Base-by-base conservation (phyloP, 2,797 vertebrate species). In the Danio albolineatus region DNA sequence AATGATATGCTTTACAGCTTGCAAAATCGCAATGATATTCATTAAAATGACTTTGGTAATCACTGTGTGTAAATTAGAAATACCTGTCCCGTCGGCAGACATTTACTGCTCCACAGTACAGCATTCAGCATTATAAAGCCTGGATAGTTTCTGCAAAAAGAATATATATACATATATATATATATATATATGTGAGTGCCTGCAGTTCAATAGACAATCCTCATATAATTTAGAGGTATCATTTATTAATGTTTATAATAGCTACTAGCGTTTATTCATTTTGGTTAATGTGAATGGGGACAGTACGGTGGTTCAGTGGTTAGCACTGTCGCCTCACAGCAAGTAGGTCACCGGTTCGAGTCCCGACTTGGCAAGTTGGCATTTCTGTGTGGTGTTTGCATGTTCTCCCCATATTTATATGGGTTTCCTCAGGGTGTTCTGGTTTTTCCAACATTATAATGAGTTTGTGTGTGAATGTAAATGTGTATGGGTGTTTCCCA, bases 1-100 rank as follows among this genome's bases (percentile, higher is more conserved):
- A 96, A 96, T 95, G 95, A 96, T 96, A 94, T 94, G 95, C 95
- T 95, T 96, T 96, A 96, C 92, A 95, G 96, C 93, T 93, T 94
- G 90, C 91, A 92, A 96, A 96, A 95, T 95, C 93, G 92, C 94
- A 94, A 94, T 93, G 92, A 91, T 92, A 96, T 96, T 96, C 96
- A 96, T 95, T 94, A 95, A 97, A 97, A 98, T 93, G 92, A 96
- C 92, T 92, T 93, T 93, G 91, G 94, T 95, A 95, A 94, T 96
- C 94, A 95, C 96, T 96, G 95, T 93, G 95, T 92, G 86, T 94
- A 95, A 95, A 93, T 91, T 85, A 91, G 87, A 89, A 90, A 90
- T 91, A 90, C 86, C 89, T 74, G 89, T 86, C 86, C 87, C 87
- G 86, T 90, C 78, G 54, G 89, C 84, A 90, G 87, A 87, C 86